Base-by-base conservation (phyloP, 2,888 invertebrate species). In the Diloba caeruleocephala region DNA sequence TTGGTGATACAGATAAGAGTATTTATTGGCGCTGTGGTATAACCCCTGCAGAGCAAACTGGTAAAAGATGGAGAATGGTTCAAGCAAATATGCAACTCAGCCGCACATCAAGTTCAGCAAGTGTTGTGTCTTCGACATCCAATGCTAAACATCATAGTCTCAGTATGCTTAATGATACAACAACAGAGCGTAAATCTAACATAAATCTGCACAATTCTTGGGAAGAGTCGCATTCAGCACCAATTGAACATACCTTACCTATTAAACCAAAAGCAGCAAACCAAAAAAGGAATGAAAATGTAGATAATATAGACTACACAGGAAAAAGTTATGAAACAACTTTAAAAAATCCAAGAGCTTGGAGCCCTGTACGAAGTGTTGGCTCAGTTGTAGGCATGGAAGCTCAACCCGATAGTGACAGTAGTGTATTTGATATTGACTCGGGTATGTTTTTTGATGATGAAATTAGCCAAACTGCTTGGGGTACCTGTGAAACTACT, bases 281-380 rank as follows among this genome's bases (percentile, higher is more conserved):
- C 39, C 82, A 85, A 26, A 91, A 89, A 72, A 82, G 84, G 55
- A 88, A 84, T 71, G 76, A 84, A 32, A 81, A 85, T 69, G 67
- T 86, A 50, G 92, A 92, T 63, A 87, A 84, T 53, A 90, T 94
- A 42, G 95, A 95, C 79, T 88, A 96, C 12, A 92, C 94, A 10
- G 95, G 95, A 8, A 96, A 96, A 84, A 95, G 95, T 81, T 96
- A 95, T 85, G 96, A 96, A 85, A 95, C 95, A 3, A 96, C 96
- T 65, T 87, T 96, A n/a, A 96, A 96, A 74, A 97, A 97, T 87
- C 97, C 97, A 13, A 95, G 97, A 76, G 97, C 97, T 19, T 97
- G 97, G 97, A 97, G 97, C 78, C 97, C 97, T 12, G 97, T 97
- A n/a, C 95, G 97, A 63, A 97, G 97, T 79, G 97, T 97, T 6